Evolutionary conservation across 2,888 invertebrate species (phyloP).

Genomic region (Hypomecis punctinalis): DNA sequence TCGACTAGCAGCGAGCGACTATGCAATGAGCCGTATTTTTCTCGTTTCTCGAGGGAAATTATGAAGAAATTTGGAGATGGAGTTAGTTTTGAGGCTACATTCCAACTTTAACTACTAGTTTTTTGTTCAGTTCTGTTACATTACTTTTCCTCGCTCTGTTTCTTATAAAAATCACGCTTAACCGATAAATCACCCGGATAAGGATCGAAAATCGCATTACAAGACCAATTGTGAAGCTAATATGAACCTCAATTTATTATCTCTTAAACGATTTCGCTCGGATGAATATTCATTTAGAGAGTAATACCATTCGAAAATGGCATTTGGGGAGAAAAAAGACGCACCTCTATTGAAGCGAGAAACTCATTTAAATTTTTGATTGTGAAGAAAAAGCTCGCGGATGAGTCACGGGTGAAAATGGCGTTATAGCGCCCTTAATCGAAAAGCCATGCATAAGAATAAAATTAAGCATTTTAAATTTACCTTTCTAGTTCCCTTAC

Average conservation of each 20-base stretch:
- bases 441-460: conserved; percentile 57
- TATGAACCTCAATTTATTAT: conserved; percentile 82
- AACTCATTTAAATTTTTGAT: conserved; percentile 83
- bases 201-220: conserved; percentile 31
- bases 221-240: conserved; percentile 62
- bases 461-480: conserved; percentile 6
- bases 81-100: conserved; percentile 7
- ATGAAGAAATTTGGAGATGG: conserved; percentile 45
- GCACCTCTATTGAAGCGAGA: conserved; percentile 65
- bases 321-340: conserved; percentile 75
- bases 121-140: not conserved
- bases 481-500: conserved; percentile 11
- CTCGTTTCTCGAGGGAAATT: conserved; percentile 63
- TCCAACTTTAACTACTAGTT: conserved; percentile 4
- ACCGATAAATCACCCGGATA: conserved; percentile 50
- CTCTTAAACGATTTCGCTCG: conserved; percentile 81
- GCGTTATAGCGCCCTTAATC: conserved; percentile 62
- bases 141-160: not conserved
- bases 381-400: conserved; percentile 66
- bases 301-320: conserved; percentile 79
- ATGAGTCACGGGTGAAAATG: conserved; percentile 55
- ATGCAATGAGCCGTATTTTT: conserved; percentile 64
- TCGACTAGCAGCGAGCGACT: conserved; percentile 50
- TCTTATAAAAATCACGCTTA: not conserved
- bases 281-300: conserved; percentile 83